Evolutionary conservation across 2,888 invertebrate genomes (phyloP), one percentile per base, ranked within the genome.

Genomic region (Coelinius sp.): DNA sequence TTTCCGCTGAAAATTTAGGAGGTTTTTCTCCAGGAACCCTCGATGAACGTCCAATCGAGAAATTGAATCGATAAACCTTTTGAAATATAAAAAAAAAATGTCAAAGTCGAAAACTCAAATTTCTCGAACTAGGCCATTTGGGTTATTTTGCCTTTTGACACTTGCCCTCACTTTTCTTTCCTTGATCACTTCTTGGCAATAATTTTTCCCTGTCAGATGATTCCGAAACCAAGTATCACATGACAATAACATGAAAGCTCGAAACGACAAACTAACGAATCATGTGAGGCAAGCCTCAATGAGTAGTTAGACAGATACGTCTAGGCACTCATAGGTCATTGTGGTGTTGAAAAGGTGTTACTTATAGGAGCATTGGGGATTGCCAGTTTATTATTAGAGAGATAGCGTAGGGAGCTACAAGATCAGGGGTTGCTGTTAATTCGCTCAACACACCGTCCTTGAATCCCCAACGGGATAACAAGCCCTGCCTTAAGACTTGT

Each of bases 351-450:
- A 85, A 86, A 85, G 84, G 85, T 85, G 86, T 86, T 86, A 87
- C 81, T 87, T 87, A 87, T 87, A 85, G 85, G 82, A 83, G 86
- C 87, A 87, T 86, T 87, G 87, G 87, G 87, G 86, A 87, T 87
- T 85, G 85, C 85, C 85, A 84, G 86, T 87, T 87, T 86, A 87
- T 87, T 86, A 87, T 87, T 85, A 87, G 84, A 84, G 84, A 86
- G 86, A 86, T 86, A 85, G 84, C 81, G 82, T 78, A 81, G 81
- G 83, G 80, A 81, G 84, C 81, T 22, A 22, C 41, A 70, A 68
- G 67, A 68, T 70, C 68, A 65, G 65, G 68, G 63, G 70, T 85
- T 82, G 82, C 85, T 85, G 86, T 85, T 86, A 87, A 86, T 87
- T 86, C 86, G 83, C 81, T 82, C 82, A 84, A 84, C 84, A 84